Conservation (phyloP, 2,113 vertebrate genomes). For the Macheiramphus alcinus region DNA sequence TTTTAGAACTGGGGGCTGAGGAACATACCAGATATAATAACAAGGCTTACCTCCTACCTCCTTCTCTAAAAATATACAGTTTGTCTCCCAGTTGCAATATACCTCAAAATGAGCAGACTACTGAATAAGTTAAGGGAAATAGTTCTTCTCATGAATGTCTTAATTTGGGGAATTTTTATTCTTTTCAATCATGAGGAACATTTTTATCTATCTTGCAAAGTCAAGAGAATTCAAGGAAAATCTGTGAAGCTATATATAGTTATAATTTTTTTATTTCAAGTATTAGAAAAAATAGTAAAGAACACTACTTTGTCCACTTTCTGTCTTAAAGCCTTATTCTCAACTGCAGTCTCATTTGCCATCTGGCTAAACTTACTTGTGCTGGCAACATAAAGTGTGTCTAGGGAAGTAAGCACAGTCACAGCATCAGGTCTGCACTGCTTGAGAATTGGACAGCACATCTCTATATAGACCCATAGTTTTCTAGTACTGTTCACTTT, state of each 20-base stretch:
- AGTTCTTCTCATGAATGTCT: not conserved
- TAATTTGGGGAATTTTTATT: not conserved
- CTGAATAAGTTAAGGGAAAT: not conserved
- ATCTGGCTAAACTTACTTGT: not conserved
- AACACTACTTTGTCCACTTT: not conserved
- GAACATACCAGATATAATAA: constrained; percentile 37
- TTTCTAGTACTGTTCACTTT: not conserved
- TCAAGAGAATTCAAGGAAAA: not conserved
- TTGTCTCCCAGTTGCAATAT: constrained; percentile 13
- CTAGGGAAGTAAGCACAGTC: not conserved
- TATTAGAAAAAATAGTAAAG: not conserved
- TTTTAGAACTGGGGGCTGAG: constrained; percentile 33
- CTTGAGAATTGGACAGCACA: not conserved
- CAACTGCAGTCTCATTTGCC: not conserved
- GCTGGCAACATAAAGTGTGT: not conserved
- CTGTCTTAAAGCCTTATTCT: not conserved
- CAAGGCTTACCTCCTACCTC: constrained; percentile 27
- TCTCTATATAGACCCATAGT: not conserved
- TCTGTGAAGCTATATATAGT: not conserved
- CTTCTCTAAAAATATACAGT: constrained; percentile 49
- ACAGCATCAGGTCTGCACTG: not conserved
- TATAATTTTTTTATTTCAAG: not conserved
- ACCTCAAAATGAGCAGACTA: not conserved
- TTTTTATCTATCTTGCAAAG: not conserved
- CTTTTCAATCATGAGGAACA: not conserved